Evolutionary conservation across 1,140 invertebrate species (phyloP).

Genomic region (Caenorhabditis remanei): DNA sequence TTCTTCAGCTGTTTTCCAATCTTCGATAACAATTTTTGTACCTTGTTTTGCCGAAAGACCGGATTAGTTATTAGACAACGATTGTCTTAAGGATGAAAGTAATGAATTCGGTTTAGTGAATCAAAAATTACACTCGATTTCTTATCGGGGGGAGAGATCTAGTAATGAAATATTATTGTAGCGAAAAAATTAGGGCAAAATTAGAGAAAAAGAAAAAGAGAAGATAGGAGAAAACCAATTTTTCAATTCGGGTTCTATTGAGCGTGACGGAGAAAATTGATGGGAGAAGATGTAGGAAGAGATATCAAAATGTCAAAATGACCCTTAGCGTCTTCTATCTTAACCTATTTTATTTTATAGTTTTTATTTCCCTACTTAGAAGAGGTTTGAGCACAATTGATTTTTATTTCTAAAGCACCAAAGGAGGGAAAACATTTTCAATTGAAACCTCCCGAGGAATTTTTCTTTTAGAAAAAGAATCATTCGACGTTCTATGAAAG

Average conservation of each 20-base stretch:
- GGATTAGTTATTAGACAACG: not conserved
- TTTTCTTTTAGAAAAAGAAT: no score
- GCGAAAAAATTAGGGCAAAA: not conserved
- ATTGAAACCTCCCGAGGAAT: no score
- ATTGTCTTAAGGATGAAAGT: not conserved
- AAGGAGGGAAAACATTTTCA: no score
- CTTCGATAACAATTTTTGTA: not conserved
- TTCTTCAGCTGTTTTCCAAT: no score
- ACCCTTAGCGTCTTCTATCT: not conserved
- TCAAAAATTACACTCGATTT: not conserved
- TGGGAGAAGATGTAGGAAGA: not conserved
- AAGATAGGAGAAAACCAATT: no score
- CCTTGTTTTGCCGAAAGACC: not conserved
- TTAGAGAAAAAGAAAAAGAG: no score
- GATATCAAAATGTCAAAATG: constrained; percentile 12
- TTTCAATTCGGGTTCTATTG: not conserved
- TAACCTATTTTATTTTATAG: not conserved
- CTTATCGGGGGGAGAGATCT: not conserved
- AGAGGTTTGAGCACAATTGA: no score
- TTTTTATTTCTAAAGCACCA: no score
- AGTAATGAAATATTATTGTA: not conserved
- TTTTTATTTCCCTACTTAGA: no score
- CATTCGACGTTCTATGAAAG: no score
- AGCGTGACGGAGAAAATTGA: not conserved
- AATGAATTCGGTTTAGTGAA: not conserved